Evolutionary conservation across 1,140 invertebrate species (phyloP).

Genomic region (Neodiprion pinetum): DNA sequence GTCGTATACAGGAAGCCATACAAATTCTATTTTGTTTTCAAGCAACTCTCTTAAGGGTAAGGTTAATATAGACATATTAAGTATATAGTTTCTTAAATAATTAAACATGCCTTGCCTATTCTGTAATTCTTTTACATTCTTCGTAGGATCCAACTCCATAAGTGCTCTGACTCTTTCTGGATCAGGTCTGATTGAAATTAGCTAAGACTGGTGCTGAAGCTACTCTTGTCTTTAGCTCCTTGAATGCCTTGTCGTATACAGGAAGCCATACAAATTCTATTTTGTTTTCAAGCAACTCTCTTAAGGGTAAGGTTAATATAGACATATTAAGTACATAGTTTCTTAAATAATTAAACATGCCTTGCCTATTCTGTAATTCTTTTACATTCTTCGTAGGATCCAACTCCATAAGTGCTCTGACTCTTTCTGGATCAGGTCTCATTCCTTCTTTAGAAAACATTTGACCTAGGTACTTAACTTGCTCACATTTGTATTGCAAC

Average conservation of each 20-base stretch:
- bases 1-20: not conserved
- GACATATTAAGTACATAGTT: not conserved
- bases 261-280: not conserved
- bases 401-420: not conserved
- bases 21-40: not conserved
- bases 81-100: not conserved
- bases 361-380: not conserved
- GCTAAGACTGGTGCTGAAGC: not conserved
- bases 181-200: slow-evolving; percentile 30
- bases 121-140: not conserved
- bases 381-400: not conserved
- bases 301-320: not conserved
- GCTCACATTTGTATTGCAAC: not conserved
- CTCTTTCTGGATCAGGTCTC: not conserved
- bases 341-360: not conserved
- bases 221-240: not conserved
- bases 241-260: not conserved
- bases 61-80: not conserved
- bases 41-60: not conserved
- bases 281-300: not conserved
- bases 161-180: not conserved
- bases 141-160: not conserved
- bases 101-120: not conserved
- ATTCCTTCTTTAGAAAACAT: not conserved
- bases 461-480: not conserved